Evolutionary conservation across 2,797 vertebrate genomes (phyloP).

Genomic region (Gadopsis bispinosus): DNA sequence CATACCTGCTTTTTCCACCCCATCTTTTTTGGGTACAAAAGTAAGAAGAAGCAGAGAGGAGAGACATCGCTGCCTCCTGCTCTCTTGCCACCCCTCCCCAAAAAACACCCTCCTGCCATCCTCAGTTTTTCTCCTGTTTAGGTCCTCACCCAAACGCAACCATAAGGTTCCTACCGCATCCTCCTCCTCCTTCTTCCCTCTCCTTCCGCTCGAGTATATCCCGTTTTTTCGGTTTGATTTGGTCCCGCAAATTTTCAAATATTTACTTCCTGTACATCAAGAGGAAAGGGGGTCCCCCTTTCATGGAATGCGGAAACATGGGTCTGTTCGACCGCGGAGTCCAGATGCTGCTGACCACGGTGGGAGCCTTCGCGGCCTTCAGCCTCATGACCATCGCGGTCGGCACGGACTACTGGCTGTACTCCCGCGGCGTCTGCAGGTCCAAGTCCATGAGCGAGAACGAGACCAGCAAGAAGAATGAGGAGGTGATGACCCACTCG

Average conservation of each 20-base stretch:
- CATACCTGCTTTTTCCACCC: slow-evolving; percentile 29
- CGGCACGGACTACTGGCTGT: slow-evolving; percentile 99
- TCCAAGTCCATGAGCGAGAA: slow-evolving; percentile 96
- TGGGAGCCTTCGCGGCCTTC: slow-evolving; percentile 99
- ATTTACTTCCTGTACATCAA: slow-evolving; percentile 91
- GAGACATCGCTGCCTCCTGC: slow-evolving; percentile 49
- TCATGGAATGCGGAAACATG: slow-evolving; percentile 99
- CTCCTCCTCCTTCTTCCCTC: slow-evolving; percentile 83
- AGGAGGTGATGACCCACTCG: slow-evolving; percentile 99
- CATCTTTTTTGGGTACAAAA: slow-evolving; percentile 34
- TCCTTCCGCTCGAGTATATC: slow-evolving; percentile 84
- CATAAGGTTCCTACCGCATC: slow-evolving; percentile 87
- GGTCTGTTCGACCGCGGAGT: slow-evolving; percentile 99
- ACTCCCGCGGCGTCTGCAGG: slow-evolving; percentile 98
- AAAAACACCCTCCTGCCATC: neutral
- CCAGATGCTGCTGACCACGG: slow-evolving; percentile 99
- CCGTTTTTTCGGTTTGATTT: slow-evolving; percentile 86
- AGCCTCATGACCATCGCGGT: slow-evolving; percentile 99
- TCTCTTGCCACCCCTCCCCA: slow-evolving; percentile 18
- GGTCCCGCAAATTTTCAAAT: slow-evolving; percentile 89
- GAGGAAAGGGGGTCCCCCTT: slow-evolving; percentile 95
- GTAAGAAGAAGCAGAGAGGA: slow-evolving; percentile 51
- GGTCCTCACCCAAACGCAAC: slow-evolving; percentile 87
- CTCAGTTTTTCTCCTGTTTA: slow-evolving; percentile 73
- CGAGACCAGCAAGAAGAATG: slow-evolving; percentile 99